Evolutionary conservation across 2,797 vertebrate species (phyloP).

Genomic region (Anguilla marmorata): DNA sequence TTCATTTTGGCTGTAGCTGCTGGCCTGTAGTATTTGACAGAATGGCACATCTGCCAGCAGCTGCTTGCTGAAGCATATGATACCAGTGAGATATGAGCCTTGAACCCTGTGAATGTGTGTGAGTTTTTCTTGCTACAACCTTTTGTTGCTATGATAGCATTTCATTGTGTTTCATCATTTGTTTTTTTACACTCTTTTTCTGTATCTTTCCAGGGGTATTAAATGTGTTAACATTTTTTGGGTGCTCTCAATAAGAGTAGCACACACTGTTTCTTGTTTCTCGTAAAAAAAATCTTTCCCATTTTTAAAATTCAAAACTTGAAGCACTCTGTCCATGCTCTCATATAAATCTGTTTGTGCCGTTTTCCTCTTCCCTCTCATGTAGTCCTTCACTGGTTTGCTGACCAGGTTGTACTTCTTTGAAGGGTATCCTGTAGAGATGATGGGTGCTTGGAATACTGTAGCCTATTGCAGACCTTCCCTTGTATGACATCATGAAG

Average conservation of each 20-base stretch:
- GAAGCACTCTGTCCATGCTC: neutral
- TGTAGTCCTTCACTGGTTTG: conserved; percentile 81
- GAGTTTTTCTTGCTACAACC: neutral
- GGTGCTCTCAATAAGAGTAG: neutral
- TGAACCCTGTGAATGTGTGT: neutral
- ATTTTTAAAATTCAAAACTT: neutral
- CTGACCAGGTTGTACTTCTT: conserved; percentile 86
- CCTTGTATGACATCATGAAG: conserved; percentile 96
- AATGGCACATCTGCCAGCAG: conserved; percentile 54
- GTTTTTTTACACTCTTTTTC: neutral
- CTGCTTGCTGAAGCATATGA: conserved; percentile 96
- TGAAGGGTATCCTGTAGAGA: conserved; percentile 82
- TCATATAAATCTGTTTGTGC: neutral
- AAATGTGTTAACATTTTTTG: neutral
- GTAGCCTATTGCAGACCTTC: conserved; percentile 90
- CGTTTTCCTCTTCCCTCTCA: neutral
- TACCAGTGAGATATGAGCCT: conserved; percentile 79
- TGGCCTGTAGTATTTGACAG: conserved; percentile 85
- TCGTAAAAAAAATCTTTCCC: neutral
- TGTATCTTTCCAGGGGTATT: neutral
- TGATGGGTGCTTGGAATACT: conserved; percentile 90
- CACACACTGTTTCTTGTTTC: too few species aligned
- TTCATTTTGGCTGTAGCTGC: conserved; percentile 71
- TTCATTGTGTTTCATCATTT: neutral
- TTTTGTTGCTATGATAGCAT: neutral